A percentile compares a stretch with the other conserved stretches of the same genome.
phyloP scores from a whole-genome alignment of 1,140 invertebrate genomes.

The Polypedilum pembai region DNA sequence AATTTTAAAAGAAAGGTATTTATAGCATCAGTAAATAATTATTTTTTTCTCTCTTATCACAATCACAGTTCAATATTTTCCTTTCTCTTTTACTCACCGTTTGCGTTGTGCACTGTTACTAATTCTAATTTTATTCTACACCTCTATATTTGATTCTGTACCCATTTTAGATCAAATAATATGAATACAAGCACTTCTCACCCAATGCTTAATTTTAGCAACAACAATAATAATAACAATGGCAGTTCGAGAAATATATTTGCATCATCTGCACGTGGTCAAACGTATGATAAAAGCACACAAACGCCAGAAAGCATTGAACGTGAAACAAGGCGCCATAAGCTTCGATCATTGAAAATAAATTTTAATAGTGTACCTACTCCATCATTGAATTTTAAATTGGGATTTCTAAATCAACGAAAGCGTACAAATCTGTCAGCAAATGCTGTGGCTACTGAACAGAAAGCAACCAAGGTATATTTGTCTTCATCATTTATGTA shows the following conservation, averaged over 20 bases:
- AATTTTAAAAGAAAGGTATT: constrained; percentile 21
- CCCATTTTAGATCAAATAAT: neutral
- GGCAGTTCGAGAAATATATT: constrained; percentile 44
- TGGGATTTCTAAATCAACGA: constrained; percentile 57
- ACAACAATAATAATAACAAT: constrained; percentile 39
- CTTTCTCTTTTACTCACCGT: neutral
- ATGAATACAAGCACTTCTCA: constrained; percentile 46
- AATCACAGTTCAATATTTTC: constrained; percentile 7
- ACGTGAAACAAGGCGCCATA: constrained; percentile 56
- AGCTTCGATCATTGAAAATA: constrained; percentile 56
- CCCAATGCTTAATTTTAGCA: constrained; percentile 48
- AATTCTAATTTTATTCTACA: neutral
- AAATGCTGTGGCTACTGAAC: constrained; percentile 71
- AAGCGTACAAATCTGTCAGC: constrained; percentile 59
- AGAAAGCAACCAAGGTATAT: constrained; percentile 68
- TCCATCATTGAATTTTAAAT: constrained; percentile 52
- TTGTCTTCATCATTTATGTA: constrained; percentile 32
- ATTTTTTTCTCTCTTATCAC: neutral
- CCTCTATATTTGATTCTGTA: neutral
- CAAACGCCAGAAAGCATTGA: constrained; percentile 63
- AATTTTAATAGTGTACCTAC: constrained; percentile 55
- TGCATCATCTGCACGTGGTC: constrained; percentile 34
- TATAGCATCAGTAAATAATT: neutral
- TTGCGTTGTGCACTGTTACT: neutral
- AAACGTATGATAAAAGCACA: constrained; percentile 53